Percentiles rank a stretch among this genome's conserved stretches.
phyloP scores from a whole-genome alignment of 2,113 vertebrate genomes.

The Silurus asotus region DNA sequence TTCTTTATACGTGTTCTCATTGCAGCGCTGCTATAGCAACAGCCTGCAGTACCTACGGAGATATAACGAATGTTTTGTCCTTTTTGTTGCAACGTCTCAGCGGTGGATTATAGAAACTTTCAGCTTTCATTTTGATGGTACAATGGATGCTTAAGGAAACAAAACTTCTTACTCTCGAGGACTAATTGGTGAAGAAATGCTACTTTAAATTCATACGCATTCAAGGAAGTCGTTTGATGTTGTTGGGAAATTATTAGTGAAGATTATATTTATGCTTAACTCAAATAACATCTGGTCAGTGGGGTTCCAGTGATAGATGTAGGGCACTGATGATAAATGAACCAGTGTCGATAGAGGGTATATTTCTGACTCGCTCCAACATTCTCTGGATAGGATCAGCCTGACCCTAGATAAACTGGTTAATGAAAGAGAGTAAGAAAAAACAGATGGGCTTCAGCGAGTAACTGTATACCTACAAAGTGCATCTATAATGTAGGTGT shows the following conservation, averaged over 20 bases:
- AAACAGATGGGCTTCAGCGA: not conserved
- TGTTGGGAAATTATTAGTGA: not conserved
- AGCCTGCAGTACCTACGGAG: not conserved
- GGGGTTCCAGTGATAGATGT: not conserved
- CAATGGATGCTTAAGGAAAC: not conserved
- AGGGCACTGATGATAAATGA: not conserved
- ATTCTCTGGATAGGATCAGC: not conserved
- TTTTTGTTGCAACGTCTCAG: not conserved
- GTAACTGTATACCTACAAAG: not conserved
- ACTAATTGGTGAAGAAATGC: not conserved
- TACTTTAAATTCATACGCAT: not conserved
- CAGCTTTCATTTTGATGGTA: not conserved
- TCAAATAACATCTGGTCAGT: not conserved
- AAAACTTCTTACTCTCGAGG: not conserved
- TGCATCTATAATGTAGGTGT: not conserved
- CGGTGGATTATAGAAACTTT: not conserved
- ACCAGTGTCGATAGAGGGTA: not conserved
- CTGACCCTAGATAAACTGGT: not conserved
- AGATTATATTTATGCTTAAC: not conserved
- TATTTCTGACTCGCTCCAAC: not conserved
- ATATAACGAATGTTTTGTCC: conserved; percentile 1
- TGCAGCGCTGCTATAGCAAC: conserved; percentile 15
- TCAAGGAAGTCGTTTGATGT: not conserved
- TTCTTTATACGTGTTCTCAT: not conserved
- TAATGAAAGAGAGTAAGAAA: not conserved